Evolutionary conservation across 64 coral and sea anemone genomes (phyloP).

Genomic region (Porites lutea): DNA sequence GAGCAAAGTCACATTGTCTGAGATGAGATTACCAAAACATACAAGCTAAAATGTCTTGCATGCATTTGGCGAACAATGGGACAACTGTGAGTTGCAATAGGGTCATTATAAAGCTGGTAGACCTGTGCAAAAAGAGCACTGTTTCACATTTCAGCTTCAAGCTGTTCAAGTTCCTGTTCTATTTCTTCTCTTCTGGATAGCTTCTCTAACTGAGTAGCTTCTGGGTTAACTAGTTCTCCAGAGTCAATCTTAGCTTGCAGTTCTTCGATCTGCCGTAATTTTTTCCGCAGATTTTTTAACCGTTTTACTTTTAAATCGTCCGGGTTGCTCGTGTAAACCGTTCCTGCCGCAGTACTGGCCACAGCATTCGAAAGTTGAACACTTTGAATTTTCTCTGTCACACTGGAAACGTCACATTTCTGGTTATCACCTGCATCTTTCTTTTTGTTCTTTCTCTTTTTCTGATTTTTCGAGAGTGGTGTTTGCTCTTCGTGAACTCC

Average conservation of each 20-base stretch:
- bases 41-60: no score
- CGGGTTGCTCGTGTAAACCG: constrained; percentile 64
- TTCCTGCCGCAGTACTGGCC: constrained; percentile 49
- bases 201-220: constrained; percentile 85
- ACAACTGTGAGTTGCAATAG: no score
- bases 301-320: constrained; percentile 90
- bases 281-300: constrained; percentile 92
- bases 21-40: no score
- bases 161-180: constrained; percentile 79
- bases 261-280: constrained; percentile 90
- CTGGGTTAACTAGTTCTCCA: constrained; percentile 80
- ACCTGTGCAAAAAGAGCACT: not conserved
- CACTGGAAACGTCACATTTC: constrained; percentile 29
- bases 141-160: constrained; percentile 43
- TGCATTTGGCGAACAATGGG: no score
- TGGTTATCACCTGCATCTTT: constrained; percentile 50
- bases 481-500: constrained; percentile 60
- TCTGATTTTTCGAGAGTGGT: constrained; percentile 82
- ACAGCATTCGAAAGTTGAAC: constrained; percentile 50
- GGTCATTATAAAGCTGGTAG: not conserved
- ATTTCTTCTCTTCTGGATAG: constrained; percentile 76
- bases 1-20: no score
- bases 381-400: constrained; percentile 64
- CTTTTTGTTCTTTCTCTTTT: constrained; percentile 80
- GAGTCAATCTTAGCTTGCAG: constrained; percentile 91